phyloP scores from a whole-genome alignment of 2,888 invertebrate genomes.

The Lasius fuliginosus region DNA sequence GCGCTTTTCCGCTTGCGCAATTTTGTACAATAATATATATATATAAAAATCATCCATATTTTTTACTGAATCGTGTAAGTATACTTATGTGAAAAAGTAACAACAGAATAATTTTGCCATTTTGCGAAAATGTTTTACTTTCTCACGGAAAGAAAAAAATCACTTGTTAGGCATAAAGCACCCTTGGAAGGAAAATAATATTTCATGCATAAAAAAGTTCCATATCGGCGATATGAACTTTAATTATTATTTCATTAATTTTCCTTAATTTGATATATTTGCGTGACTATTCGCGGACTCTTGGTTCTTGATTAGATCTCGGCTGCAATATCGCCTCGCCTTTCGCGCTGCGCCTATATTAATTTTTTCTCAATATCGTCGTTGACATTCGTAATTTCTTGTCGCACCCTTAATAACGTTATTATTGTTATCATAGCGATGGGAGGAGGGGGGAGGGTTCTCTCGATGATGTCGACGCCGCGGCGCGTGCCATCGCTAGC shows the following conservation, averaged over 20 bases:
- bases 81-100: background rate
- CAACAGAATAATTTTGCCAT: background rate
- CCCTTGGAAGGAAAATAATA: background rate
- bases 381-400: background rate
- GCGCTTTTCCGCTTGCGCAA: background rate
- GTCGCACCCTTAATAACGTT: background rate
- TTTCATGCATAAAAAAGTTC: conserved; percentile 10
- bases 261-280: background rate
- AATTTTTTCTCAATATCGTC: background rate
- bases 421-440: background rate
- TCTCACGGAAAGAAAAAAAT: conserved; percentile 9
- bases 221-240: background rate
- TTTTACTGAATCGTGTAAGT: background rate
- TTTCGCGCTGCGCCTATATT: background rate
- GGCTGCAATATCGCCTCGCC: background rate
- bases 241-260: background rate
- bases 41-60: background rate
- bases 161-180: background rate
- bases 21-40: background rate
- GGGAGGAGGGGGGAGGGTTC: background rate
- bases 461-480: background rate
- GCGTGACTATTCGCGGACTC: background rate
- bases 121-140: background rate
- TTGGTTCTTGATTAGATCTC: background rate
- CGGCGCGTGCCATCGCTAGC: conserved; percentile 56